phyloP scores from a whole-genome alignment of 2,113 vertebrate genomes.

The Prunella himalayana region DNA sequence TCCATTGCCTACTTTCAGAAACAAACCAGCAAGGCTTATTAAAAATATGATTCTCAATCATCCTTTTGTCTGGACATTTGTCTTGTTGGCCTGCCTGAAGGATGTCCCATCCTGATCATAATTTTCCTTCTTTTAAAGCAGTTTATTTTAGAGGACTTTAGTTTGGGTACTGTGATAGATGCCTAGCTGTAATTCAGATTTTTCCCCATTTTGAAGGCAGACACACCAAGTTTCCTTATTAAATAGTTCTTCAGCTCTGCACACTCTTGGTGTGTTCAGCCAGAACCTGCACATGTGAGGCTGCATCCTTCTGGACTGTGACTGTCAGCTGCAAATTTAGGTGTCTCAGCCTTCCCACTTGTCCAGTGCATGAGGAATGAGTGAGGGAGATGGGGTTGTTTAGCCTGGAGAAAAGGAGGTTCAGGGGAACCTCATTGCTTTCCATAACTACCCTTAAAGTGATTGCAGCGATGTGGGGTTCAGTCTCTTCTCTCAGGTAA shows the following conservation, averaged over 20 bases:
- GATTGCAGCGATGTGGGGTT: rapidly evolving
- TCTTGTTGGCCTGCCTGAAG: rapidly evolving
- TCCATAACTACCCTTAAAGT: not conserved
- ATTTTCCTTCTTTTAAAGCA: not conserved
- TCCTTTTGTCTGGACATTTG: not conserved
- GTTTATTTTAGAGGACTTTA: not conserved
- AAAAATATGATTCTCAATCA: not conserved
- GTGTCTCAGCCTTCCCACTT: not conserved
- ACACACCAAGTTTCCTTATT: not conserved
- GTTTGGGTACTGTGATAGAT: not conserved
- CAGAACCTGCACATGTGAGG: not conserved
- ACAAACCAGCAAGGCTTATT: not conserved
- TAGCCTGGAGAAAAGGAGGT: not conserved
- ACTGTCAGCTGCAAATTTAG: not conserved
- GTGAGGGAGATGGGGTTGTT: not conserved
- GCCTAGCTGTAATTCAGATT: not conserved
- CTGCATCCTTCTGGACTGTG: not conserved
- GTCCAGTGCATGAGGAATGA: not conserved
- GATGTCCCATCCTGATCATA: not conserved
- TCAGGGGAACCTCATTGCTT: rapidly evolving
- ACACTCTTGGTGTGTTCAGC: not conserved
- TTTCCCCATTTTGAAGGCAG: not conserved
- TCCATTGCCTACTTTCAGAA: not conserved
- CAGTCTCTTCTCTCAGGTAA: too few species aligned
- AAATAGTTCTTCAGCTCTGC: not conserved